A percentile compares a stretch with the other conserved stretches of the same genome.
phyloP scores from a whole-genome alignment of 2,888 invertebrate species.

The Catocala fraxini region DNA sequence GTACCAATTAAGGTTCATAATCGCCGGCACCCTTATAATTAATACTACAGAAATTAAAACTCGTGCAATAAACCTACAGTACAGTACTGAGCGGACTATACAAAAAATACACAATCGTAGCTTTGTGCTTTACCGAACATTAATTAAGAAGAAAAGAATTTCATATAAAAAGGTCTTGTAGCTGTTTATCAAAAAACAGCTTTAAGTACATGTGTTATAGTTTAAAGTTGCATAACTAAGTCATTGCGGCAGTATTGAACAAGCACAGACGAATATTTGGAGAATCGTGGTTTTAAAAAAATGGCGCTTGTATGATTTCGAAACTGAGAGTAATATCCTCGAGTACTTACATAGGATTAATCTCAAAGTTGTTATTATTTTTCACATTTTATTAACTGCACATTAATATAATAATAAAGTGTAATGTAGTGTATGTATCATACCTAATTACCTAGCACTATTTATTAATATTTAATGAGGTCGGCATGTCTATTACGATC shows the following conservation, averaged over 20 bases:
- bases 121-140: conserved; percentile 81
- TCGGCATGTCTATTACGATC: too few species aligned
- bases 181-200: conserved; percentile 48
- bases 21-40: conserved; percentile 77
- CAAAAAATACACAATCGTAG: conserved; percentile 79
- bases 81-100: conserved; percentile 55
- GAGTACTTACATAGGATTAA: too few species aligned
- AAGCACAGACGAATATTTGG: conserved; percentile 60
- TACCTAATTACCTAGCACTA: too few species aligned
- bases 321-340: conserved; percentile 24
- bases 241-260: conserved; percentile 48
- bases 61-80: conserved; percentile 68
- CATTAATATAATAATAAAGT: too few species aligned
- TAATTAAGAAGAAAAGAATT: conserved; percentile 79
- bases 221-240: conserved; percentile 40
- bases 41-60: conserved; percentile 81
- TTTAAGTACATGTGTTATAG: conserved; percentile 49
- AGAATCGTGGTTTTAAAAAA: conserved; percentile 65
- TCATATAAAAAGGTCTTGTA: conserved; percentile 62
- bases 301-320: conserved; percentile 26
- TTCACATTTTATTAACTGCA: too few species aligned
- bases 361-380: too few species aligned
- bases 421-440: too few species aligned
- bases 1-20: conserved; percentile 79
- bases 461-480: too few species aligned